Evolutionary conservation across 2,888 invertebrate genomes (phyloP).

Genomic region (Meteorus cinctellus): DNA sequence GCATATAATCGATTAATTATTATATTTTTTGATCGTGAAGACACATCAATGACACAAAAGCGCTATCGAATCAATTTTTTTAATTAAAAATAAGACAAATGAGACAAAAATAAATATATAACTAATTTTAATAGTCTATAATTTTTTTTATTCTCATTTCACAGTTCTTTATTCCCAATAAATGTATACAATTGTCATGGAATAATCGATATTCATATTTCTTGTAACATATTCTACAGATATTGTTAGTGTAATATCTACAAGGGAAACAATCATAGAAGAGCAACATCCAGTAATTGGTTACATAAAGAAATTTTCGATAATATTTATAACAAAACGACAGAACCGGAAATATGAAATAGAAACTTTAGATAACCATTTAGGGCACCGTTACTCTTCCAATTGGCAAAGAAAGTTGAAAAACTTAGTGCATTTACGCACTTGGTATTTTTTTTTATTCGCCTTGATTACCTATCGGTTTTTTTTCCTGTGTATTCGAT

Average conservation of each 20-base stretch:
- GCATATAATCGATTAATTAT: constrained; percentile 8
- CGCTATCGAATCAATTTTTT: constrained; percentile 36
- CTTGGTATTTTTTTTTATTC: background rate
- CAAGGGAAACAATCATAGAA: constrained; percentile 40
- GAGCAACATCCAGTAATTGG: constrained; percentile 63
- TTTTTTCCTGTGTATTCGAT: background rate
- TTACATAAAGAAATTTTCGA: constrained; percentile 50
- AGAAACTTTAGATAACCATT: constrained; percentile 57
- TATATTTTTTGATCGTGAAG: constrained; percentile 11
- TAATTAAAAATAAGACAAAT: constrained; percentile 10
- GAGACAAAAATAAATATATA: constrained; percentile 17
- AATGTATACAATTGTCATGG: background rate
- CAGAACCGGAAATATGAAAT: background rate
- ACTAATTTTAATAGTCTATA: constrained; percentile 22
- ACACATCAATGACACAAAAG: constrained; percentile 15
- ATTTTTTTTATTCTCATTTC: constrained; percentile 9
- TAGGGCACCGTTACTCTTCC: constrained; percentile 65
- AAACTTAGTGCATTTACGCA: background rate
- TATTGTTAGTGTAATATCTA: constrained; percentile 32
- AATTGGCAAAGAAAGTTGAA: background rate
- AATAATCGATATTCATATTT: background rate
- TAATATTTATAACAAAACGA: background rate
- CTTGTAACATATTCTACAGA: background rate
- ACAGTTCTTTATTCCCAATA: background rate
- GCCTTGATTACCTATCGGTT: background rate